phyloP scores from a whole-genome alignment of 2,888 invertebrate genomes.

The Thymelicus acteon region DNA sequence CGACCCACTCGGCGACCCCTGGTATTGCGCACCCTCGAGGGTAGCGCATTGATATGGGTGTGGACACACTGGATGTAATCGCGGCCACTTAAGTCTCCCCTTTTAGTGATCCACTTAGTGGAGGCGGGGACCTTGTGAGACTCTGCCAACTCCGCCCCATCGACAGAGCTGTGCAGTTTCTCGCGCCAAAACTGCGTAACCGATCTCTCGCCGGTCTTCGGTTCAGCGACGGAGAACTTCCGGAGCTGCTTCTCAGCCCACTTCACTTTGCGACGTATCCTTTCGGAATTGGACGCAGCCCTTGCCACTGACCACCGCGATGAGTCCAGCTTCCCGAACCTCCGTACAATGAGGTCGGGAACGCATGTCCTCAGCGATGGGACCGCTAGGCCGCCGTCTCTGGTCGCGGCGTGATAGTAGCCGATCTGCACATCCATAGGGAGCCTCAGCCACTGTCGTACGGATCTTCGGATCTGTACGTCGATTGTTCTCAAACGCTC shows the following conservation, averaged over 20 bases:
- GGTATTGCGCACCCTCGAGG: conserved; percentile 47
- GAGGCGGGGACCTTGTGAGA: background rate
- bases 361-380: conserved; percentile 49
- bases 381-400: conserved; percentile 46
- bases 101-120: conserved; percentile 42
- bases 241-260: conserved; percentile 37
- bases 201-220: background rate
- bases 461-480: conserved; percentile 47
- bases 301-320: conserved; percentile 43
- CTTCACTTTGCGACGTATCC: conserved; percentile 41
- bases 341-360: conserved; percentile 42
- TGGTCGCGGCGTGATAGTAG: conserved; percentile 51
- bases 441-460: conserved; percentile 51
- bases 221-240: too few relatives aligned
- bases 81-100: conserved; percentile 43
- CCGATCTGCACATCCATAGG: conserved; percentile 48
- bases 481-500: conserved; percentile 53
- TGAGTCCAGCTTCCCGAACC: conserved; percentile 44
- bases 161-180: background rate
- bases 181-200: background rate
- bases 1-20: conserved; percentile 43
- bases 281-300: conserved; percentile 43
- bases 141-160: background rate
- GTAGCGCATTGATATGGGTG: conserved; percentile 53
- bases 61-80: conserved; percentile 55